Evolutionary conservation across 2,797 vertebrate genomes (phyloP).

Genomic region (Poeciliopsis presidionis): DNA sequence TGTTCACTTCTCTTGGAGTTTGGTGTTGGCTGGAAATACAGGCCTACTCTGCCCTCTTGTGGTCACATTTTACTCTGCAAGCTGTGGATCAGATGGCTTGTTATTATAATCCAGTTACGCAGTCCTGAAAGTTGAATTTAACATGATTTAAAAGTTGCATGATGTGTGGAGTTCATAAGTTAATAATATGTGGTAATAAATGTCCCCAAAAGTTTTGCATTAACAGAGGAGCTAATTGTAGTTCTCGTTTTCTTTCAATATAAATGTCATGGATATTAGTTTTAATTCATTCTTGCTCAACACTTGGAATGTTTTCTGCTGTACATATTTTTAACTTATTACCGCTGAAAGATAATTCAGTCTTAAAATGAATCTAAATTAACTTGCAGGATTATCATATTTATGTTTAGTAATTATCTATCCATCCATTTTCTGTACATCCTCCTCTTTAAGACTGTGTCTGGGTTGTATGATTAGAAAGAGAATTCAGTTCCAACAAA

Average conservation of each 20-base stretch:
- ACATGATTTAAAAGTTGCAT: neutral
- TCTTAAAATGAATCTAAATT: no score
- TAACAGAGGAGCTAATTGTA: no score
- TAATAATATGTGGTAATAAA: neutral
- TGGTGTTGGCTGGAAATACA: neutral
- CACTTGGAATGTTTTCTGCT: no score
- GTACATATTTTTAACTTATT: no score
- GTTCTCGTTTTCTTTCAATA: no score
- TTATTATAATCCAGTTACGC: neutral
- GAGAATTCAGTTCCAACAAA: neutral
- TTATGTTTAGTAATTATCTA: no score
- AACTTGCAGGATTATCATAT: no score
- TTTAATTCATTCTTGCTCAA: no score
- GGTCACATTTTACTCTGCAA: neutral
- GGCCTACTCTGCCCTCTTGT: constrained; percentile 46
- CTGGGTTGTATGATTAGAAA: no score
- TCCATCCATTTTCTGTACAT: no score
- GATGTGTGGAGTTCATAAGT: neutral
- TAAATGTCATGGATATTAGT: no score
- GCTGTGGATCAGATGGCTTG: neutral
- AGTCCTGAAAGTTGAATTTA: neutral
- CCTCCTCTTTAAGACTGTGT: neutral
- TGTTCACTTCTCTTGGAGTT: constrained; percentile 15
- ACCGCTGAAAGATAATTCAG: no score
- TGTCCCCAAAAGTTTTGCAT: neutral